phyloP scores from a whole-genome alignment of 2,113 vertebrate genomes.

The Hemibagrus wyckioides region DNA sequence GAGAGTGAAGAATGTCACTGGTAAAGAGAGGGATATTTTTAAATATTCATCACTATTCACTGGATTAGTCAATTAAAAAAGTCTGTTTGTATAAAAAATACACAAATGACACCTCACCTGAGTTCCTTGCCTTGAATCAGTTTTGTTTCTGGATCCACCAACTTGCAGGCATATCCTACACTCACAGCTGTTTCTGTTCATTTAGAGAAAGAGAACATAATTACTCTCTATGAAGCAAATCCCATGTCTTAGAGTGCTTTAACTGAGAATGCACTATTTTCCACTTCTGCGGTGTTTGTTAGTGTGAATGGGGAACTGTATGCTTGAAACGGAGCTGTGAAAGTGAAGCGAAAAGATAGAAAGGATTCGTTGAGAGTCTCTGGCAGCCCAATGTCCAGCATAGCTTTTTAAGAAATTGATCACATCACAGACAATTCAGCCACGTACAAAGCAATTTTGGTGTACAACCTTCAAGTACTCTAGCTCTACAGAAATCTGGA shows the following conservation, averaged over 20 bases:
- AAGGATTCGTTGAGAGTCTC: background rate
- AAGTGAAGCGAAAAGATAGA: background rate
- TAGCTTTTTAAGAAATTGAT: background rate
- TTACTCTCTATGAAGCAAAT: background rate
- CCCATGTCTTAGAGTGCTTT: background rate
- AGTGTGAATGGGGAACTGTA: background rate
- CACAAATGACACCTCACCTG: conserved; percentile 66
- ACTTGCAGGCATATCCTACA: conserved; percentile 85
- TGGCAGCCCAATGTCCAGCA: background rate
- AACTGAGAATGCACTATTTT: too few species aligned
- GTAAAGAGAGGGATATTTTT: background rate
- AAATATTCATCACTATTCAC: conserved; percentile 8
- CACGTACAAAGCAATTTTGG: background rate
- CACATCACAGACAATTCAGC: background rate
- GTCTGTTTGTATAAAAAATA: background rate
- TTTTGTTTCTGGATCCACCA: conserved; percentile 80
- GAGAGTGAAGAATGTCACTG: conserved; percentile 80
- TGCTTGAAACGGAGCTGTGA: background rate
- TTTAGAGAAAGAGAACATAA: conserved; percentile 19
- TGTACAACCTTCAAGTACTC: background rate
- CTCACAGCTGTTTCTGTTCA: conserved; percentile 87
- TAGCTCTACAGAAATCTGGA: background rate
- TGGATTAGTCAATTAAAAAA: conserved; percentile 33
- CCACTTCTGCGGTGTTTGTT: too few species aligned
- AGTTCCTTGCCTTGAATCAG: conserved; percentile 85